Evolutionary conservation across 2,113 vertebrate species (phyloP), one percentile per base, ranked within the genome.

Genomic region (Calyptomena viridis): DNA sequence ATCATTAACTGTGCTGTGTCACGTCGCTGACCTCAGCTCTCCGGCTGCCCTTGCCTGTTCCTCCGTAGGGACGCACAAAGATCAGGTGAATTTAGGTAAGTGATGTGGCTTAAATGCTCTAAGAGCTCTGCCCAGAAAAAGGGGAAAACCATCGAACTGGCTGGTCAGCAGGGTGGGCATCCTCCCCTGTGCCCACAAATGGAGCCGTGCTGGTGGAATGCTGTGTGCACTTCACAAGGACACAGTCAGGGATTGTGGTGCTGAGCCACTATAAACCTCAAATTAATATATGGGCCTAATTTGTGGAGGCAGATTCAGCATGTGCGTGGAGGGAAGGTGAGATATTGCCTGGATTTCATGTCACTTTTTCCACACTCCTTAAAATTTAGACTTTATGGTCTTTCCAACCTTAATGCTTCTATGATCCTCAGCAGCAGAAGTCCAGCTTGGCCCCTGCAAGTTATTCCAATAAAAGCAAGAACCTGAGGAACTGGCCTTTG

Each of bases 121-220:
- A 55, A 59, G 67, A 74, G 14, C 35, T 83, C 20, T 59, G 27
- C 63, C 2, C 3, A 18, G 66, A 16, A 46, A 84, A 55, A 22
- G 8, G 12, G 47, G 23, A 1, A 31, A 62, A 2, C 0, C 1
- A 28, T 22, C 44, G 31, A 30, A n/a, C 2, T 11, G 14, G 27
- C 30, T 20, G 46, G 35, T 64, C 50, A 39, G 35, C 14, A 21
- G 30, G 24, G 27, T 44, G 72, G 39, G 66, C 47, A 28, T 40
- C 2, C 64, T 33, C 64, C 42, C 53, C 19, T 2, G 8, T 28
- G 30, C 60, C 22, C 44, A 9, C 8, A 2, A 3, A 5, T 10
- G 2, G 2, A 42, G 28, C 56, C 4, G 7, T 8, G 31, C 37
- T 17, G 47, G 46, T 35, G 44, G 3, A 6, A 23, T 8, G 12